These are phyloP conservation scores for Gobius niger DNA, from an alignment of 2,113 vertebrate species.

Conservation along the genomic window DNA sequence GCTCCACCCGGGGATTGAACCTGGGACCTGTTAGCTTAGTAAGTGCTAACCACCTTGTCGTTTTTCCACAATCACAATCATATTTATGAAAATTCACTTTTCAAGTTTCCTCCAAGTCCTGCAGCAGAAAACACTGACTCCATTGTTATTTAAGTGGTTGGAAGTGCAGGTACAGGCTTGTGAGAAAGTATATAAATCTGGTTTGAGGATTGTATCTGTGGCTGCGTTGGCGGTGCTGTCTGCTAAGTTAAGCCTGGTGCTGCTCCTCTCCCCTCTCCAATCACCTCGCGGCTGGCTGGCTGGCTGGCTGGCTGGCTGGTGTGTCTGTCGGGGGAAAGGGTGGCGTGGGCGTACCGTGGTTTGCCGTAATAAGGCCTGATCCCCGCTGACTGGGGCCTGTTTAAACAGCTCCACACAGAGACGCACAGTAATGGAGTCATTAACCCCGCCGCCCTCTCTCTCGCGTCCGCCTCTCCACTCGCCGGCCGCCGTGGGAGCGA, in stretches of 20 bases:
- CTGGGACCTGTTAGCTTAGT: no score
- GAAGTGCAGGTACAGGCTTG: no score
- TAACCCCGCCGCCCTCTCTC: slow-evolving; percentile 85
- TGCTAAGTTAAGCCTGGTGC: slow-evolving; percentile 67
- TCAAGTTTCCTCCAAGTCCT: no score
- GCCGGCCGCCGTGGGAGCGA: neutral
- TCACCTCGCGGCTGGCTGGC: slow-evolving; percentile 80
- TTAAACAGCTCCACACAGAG: slow-evolving; percentile 87
- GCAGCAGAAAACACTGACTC: no score
- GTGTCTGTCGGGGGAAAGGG: slow-evolving; percentile 81
- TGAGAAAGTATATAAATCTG: no score
- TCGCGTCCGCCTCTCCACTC: slow-evolving; percentile 13
- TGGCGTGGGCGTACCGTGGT: slow-evolving; percentile 87
- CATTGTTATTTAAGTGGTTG: no score
- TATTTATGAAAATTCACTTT: no score
- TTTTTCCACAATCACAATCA: no score
- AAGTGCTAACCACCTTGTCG: no score
- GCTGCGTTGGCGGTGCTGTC: slow-evolving; percentile 72
- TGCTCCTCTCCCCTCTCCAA: slow-evolving; percentile 61
- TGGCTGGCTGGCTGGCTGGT: slow-evolving; percentile 79
- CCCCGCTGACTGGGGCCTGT: slow-evolving; percentile 87
- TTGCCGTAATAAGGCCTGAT: slow-evolving; percentile 99
- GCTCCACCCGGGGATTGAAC: no score
- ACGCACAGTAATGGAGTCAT: slow-evolving; percentile 98
- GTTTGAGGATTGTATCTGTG: slow-evolving; percentile 78